phyloP scores from a whole-genome alignment of 2,888 invertebrate genomes.

The Heliconius cydno region DNA sequence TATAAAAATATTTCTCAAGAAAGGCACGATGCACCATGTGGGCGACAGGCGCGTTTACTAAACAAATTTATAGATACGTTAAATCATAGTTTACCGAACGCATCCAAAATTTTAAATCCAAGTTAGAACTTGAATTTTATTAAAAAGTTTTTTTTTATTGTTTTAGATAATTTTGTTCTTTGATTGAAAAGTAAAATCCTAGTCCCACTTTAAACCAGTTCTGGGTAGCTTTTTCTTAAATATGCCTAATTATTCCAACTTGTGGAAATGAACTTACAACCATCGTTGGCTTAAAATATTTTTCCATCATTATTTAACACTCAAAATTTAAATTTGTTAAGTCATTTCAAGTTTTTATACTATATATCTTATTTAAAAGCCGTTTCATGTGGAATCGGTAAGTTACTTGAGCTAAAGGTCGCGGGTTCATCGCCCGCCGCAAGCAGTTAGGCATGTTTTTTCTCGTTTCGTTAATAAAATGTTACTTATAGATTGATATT shows the following conservation, averaged over 20 bases:
- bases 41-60: slow-evolving; percentile 1
- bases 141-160: no score
- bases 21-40: not conserved
- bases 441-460: slow-evolving; percentile 17
- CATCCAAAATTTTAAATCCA: not conserved
- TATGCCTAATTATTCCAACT: no score
- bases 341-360: not conserved
- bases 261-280: not conserved
- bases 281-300: not conserved
- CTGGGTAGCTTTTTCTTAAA: no score
- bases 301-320: not conserved
- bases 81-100: not conserved
- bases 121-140: no score
- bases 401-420: slow-evolving; percentile 14
- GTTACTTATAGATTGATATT: slow-evolving; percentile 8
- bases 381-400: slow-evolving; percentile 13
- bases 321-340: slow-evolving; percentile 12
- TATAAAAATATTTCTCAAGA: not conserved
- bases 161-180: not conserved
- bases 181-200: no score
- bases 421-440: slow-evolving; percentile 9
- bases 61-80: not conserved
- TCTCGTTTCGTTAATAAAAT: slow-evolving; percentile 9
- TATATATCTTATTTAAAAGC: slow-evolving; percentile 17
- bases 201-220: no score